Base-by-base conservation (phyloP, 2,797 vertebrate genomes). In the Sebastiscus albofasciatus region DNA sequence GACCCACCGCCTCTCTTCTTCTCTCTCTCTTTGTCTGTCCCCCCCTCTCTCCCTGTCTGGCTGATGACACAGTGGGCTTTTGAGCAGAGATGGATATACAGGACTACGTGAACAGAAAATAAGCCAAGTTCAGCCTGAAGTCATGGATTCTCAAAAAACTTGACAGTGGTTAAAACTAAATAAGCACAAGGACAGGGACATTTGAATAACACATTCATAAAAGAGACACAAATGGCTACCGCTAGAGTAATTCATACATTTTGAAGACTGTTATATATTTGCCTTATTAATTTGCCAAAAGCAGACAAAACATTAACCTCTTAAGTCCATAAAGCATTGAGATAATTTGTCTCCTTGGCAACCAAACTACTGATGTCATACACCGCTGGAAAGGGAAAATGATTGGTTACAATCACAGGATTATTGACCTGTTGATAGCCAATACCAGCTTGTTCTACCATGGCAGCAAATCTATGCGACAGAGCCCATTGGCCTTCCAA, bases 11-110 rank as follows among this genome's bases (percentile, higher is more conserved):
- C 75, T 87, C 68, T 77, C 79, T 78, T 72, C 69, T 75, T 82
- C 59, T 55, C 49, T 72, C 69, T 34, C 42, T 87, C 79, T 67
- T 79, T 82, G 70, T 89, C 71, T 71, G 86, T 80, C 81, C 67
- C 69, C 75, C 75, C 67, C 52, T 83, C 77, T 69, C 62, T 69
- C 27, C 34, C 85, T 78, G 85, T 91, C 88, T 89, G 84, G 52
- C 76, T 76, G 78, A 83, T 90, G 87, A 91, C 87, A 89, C 77
- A 34, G 39, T 42, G 71, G 84, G 75, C 70, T 73, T 86, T 70
- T 80, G 14, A 75, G 72, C 55, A 61, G 55, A 84, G 80, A 88
- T 83, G 70, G 81, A 91, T 83, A 75, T 73, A 42, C 54, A n/a
- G 39, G 39, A 84, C 55, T 14, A 73, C 6, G 52, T 70, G 84